phyloP scores from a whole-genome alignment of 2,113 vertebrate genomes.

The Corvus moneduloides region DNA sequence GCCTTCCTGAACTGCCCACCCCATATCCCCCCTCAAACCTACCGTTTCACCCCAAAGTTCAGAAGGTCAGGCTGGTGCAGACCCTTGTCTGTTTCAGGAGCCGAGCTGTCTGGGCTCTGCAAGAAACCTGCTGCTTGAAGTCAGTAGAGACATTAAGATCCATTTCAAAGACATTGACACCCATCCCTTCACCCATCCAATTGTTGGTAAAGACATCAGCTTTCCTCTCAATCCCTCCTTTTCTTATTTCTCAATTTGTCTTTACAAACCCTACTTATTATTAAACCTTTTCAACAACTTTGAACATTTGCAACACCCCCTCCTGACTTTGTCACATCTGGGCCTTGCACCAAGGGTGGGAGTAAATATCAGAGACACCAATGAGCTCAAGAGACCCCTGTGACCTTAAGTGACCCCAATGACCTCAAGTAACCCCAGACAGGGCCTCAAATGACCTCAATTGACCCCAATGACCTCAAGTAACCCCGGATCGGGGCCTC shows the following conservation, averaged over 20 bases:
- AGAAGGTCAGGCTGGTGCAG: not conserved
- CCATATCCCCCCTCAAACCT: not conserved
- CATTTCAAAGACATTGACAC: not conserved
- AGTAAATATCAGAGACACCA: not conserved
- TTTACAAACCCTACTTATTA: not conserved
- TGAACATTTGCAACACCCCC: no score
- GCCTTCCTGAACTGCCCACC: not conserved
- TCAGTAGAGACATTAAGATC: not conserved
- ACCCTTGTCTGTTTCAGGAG: not conserved
- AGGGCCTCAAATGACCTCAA: not conserved
- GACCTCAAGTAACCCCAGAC: no score
- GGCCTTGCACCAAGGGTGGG: no score
- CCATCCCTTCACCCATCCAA: not conserved
- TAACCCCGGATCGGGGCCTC: rapidly evolving
- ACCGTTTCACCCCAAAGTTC: not conserved
- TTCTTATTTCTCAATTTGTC: not conserved
- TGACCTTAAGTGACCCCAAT: no score
- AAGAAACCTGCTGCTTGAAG: not conserved
- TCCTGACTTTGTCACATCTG: no score
- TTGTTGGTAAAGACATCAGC: not conserved
- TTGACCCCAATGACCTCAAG: not conserved
- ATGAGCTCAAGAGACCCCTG: no score
- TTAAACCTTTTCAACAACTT: no score
- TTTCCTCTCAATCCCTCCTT: not conserved
- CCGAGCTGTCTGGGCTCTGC: not conserved